Percentiles rank a stretch among this genome's conserved stretches.
Evolutionary conservation across 2,888 invertebrate species (phyloP).

Genomic region (Tipula confusa): DNA sequence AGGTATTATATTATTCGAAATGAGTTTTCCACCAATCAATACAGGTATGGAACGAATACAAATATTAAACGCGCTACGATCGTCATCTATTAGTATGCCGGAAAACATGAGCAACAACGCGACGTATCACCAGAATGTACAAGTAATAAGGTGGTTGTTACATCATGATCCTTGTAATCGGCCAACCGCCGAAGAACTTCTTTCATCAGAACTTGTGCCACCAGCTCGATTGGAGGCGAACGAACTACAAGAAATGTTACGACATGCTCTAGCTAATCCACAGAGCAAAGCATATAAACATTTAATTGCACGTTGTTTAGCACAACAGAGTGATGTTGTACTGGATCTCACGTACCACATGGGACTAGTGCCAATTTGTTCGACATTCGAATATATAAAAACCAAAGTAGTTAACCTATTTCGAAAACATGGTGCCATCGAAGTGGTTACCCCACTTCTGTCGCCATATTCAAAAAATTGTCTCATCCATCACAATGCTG

Average conservation of each 20-base stretch:
- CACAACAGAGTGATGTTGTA: conserved; percentile 47
- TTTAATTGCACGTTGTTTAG: conserved; percentile 53
- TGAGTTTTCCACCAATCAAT: conserved; percentile 68
- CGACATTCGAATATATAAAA: conserved; percentile 48
- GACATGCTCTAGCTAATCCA: conserved; percentile 75
- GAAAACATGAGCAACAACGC: conserved; percentile 52
- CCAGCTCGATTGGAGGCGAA: conserved; percentile 82
- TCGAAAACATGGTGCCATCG: conserved; percentile 72
- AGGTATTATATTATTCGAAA: conserved; percentile 86
- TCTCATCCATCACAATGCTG: conserved; percentile 49
- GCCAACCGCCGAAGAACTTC: conserved; percentile 79
- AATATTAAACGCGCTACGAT: conserved; percentile 63
- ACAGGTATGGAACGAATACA: conserved; percentile 81
- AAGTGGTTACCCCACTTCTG: conserved; percentile 72
- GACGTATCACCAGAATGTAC: conserved; percentile 27
- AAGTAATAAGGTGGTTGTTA: conserved; percentile 68
- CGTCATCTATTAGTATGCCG: conserved; percentile 63
- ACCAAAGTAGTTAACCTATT: conserved; percentile 56
- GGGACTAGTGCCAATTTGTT: conserved; percentile 51
- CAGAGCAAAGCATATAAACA: conserved; percentile 74
- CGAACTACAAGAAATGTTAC: conserved; percentile 74
- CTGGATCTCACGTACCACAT: conserved; percentile 77
- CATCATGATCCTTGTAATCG: conserved; percentile 78
- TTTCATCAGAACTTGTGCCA: conserved; percentile 78
- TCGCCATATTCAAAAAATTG: conserved; percentile 64